phyloP scores from a whole-genome alignment of 2,113 vertebrate species.

The Leptodactylus fuscus region DNA sequence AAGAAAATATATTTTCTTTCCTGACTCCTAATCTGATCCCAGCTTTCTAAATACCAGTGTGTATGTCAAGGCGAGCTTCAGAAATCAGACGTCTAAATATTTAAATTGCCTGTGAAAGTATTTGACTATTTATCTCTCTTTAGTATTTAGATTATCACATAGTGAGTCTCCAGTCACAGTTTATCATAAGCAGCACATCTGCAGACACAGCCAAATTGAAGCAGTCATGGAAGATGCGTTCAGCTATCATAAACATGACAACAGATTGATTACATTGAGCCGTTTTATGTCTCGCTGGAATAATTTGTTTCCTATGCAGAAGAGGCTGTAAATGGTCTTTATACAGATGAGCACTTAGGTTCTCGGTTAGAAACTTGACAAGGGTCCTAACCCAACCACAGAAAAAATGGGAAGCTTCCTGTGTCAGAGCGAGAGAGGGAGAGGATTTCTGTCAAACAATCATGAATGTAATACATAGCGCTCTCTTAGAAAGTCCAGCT shows the following conservation, averaged over 20 bases:
- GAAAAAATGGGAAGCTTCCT: slow-evolving; percentile 93
- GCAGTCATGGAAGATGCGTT: slow-evolving; percentile 82
- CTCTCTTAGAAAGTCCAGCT: slow-evolving; percentile 90
- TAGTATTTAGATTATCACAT: slow-evolving; percentile 85
- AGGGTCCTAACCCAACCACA: slow-evolving; percentile 85
- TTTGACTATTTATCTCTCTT: slow-evolving; percentile 85
- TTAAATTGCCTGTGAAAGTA: slow-evolving; percentile 84
- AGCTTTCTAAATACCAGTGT: slow-evolving; percentile 73
- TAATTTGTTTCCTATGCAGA: slow-evolving; percentile 88
- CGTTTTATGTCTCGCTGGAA: slow-evolving; percentile 88
- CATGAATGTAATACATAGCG: slow-evolving; percentile 92
- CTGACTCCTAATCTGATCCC: slow-evolving; percentile 65
- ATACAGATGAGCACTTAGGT: slow-evolving; percentile 94
- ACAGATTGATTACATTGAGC: slow-evolving; percentile 86
- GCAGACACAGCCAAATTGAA: slow-evolving; percentile 82
- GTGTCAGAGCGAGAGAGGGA: slow-evolving; percentile 87
- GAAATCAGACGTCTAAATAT: slow-evolving; percentile 85
- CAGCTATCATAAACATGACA: slow-evolving; percentile 87
- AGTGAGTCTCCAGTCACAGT: slow-evolving; percentile 77
- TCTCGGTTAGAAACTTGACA: slow-evolving; percentile 84
- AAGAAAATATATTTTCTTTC: slow-evolving; percentile 47
- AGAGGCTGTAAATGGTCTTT: slow-evolving; percentile 93
- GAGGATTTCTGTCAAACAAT: slow-evolving; percentile 97
- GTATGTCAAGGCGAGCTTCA: slow-evolving; percentile 71
- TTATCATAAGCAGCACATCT: slow-evolving; percentile 85